phyloP scores from a whole-genome alignment of 2,888 invertebrate species.

The Caenorhabditis auriculariae region DNA sequence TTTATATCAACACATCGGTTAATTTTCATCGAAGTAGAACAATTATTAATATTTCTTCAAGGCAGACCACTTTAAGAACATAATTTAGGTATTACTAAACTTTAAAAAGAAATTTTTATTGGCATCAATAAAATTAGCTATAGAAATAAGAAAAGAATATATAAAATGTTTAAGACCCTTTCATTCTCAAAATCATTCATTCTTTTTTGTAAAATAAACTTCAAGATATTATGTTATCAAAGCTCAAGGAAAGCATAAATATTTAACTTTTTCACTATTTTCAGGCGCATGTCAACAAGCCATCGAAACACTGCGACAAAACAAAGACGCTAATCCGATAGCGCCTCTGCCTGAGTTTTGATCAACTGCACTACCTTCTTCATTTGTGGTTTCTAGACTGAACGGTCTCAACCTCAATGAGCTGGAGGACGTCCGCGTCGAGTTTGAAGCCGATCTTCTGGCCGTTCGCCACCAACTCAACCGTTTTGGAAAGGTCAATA shows the following conservation, averaged over 20 bases:
- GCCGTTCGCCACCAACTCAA: constrained; percentile 24
- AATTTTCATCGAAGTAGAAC: not conserved
- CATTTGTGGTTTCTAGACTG: constrained; percentile 18
- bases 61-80: too few species aligned
- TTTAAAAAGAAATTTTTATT: too few species aligned
- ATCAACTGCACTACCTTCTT: constrained; percentile 1
- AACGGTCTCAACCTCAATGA: constrained; percentile 23
- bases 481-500: constrained; percentile 24
- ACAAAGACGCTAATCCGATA: not conserved
- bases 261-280: too few species aligned
- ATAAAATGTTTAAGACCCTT: too few species aligned
- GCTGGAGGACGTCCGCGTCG: constrained; percentile 31
- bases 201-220: not conserved
- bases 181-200: not conserved
- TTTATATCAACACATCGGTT: constrained; percentile 35
- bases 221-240: not conserved
- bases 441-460: constrained; percentile 34
- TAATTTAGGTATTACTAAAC: too few species aligned
- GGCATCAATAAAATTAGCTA: too few species aligned
- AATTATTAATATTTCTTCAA: too few species aligned
- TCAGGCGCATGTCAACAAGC: not conserved
- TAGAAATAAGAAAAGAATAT: too few species aligned
- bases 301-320: not conserved
- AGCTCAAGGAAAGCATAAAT: too few species aligned
- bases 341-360: not conserved